Evolutionary conservation across 1,140 invertebrate species (phyloP).

Genomic region (Drosophila subobscura): DNA sequence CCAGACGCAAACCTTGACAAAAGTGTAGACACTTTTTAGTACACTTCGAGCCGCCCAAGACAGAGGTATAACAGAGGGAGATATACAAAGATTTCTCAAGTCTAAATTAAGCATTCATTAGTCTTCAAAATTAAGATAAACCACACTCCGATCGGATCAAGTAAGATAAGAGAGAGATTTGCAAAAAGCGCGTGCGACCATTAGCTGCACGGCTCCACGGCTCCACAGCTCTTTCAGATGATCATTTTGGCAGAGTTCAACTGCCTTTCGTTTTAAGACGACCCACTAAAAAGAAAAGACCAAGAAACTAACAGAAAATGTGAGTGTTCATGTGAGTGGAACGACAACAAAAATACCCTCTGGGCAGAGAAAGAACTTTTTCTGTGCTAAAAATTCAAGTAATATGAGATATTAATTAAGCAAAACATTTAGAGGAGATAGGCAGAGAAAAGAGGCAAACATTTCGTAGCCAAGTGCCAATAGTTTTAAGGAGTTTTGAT

Average conservation of each 20-base stretch:
- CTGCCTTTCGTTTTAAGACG: conserved; percentile 52
- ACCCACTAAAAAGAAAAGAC: conserved; percentile 55
- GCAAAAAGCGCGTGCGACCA: not conserved
- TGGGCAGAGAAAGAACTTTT: too few species aligned
- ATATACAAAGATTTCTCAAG: conserved; percentile 7
- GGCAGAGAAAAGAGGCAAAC: too few species aligned
- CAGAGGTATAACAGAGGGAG: too few species aligned
- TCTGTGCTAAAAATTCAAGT: too few species aligned
- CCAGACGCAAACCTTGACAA: too few species aligned
- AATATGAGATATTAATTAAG: too few species aligned
- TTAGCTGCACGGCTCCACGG: conserved; percentile 1
- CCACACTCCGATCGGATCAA: conserved; percentile 13
- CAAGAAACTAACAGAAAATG: conserved; percentile 31
- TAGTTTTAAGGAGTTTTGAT: too few species aligned
- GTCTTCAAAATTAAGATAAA: conserved; percentile 10
- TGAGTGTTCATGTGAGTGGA: not conserved
- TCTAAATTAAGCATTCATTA: conserved; percentile 22
- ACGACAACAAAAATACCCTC: conserved; percentile 4
- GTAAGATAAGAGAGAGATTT: conserved; percentile 41
- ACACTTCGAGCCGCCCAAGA: too few species aligned
- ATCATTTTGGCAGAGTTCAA: conserved; percentile 51
- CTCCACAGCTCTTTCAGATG: conserved; percentile 20
- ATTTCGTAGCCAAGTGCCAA: too few species aligned
- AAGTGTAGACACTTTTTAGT: too few species aligned
- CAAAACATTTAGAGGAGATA: too few species aligned